Conservation (phyloP, 2,113 vertebrate species). For the Embiotoca jacksoni region DNA sequence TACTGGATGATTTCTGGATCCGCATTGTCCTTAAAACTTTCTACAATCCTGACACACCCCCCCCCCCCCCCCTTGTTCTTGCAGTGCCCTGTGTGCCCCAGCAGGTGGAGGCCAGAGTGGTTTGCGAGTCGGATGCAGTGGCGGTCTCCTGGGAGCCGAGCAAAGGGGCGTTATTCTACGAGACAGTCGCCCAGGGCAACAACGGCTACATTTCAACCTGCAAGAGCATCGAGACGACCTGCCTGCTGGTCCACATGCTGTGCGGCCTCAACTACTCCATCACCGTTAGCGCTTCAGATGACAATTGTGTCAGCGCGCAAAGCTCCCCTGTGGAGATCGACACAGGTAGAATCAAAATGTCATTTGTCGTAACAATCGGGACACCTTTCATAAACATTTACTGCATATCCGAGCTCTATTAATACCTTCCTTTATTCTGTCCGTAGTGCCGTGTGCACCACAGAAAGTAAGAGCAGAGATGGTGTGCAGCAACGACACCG, state of each 20-base stretch:
- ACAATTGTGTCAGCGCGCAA: constrained; percentile 63
- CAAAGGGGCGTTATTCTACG: constrained; percentile 77
- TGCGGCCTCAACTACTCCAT: constrained; percentile 82
- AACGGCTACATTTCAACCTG: constrained; percentile 69
- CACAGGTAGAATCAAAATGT: constrained; percentile 69
- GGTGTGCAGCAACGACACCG: constrained; percentile 73
- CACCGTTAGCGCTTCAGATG: constrained; percentile 73
- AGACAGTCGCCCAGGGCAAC: constrained; percentile 62
- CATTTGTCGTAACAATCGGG: neutral
- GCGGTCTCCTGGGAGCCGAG: constrained; percentile 81
- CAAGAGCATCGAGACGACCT: constrained; percentile 68
- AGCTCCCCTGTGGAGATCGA: constrained; percentile 64
- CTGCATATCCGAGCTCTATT: neutral
- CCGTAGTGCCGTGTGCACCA: constrained; percentile 78
- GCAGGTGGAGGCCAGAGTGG: constrained; percentile 58
- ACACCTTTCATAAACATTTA: neutral
- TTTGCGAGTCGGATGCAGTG: constrained; percentile 74
- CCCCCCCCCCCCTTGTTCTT: neutral
- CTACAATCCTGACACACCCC: neutral
- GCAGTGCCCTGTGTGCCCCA: constrained; percentile 81
- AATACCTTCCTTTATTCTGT: neutral
- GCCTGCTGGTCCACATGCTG: constrained; percentile 68
- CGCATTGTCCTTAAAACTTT: neutral
- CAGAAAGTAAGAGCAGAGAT: constrained; percentile 62
- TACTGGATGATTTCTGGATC: neutral